Base-by-base conservation (phyloP, 2,113 vertebrate species). In the mouse (Mus musculus) region DNA sequence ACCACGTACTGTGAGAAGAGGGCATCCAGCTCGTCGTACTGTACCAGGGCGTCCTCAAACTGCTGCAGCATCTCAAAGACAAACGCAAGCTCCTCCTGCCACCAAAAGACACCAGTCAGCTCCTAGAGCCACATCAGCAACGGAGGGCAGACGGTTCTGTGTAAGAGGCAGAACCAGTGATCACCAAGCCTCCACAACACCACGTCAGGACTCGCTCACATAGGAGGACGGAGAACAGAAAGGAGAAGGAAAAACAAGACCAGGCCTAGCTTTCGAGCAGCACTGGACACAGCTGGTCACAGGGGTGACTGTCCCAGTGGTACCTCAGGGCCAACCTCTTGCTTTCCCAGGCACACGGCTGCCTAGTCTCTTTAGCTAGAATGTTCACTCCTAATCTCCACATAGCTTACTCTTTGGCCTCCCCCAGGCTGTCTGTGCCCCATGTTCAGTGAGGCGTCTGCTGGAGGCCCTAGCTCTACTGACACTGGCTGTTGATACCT, bases 61-160 rank as follows among this genome's bases (percentile, higher is more conserved):
- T 99, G 99, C 98, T 99, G 99, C 96, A 99, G 98, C 99, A 99
- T 99, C 99, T 99, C 99, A 96, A 99, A 99, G 54, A 99, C 99
- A 73, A 99, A 99, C 89, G 99, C 99, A 93, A 99, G 98, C 86
- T 99, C 99, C 97, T 99, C 99, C 99, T 99, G 98, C 96, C 7
- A 93, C 76, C 81, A 92, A 22, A 72, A 92, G 49, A 56, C 14
- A 28, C 2, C 7, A 19, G 19, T 92, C 84, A 92, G 90, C 13
- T 8, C 52, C 16, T 8, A 22, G 73, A 77, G 80, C 52, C 16
- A 1, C 2, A 7, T 0, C 0, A 5, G 93, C 36, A 65, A 22
- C 3, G 39, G 3, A 20, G 61, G 16, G 19, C 71, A 30, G 11
- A 76, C n/a, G 26, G 59, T 59, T 59, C 33, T 1, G 1, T 1